Base-by-base conservation (phyloP, 2,797 vertebrate genomes). In the Gymnodraco acuticeps region DNA sequence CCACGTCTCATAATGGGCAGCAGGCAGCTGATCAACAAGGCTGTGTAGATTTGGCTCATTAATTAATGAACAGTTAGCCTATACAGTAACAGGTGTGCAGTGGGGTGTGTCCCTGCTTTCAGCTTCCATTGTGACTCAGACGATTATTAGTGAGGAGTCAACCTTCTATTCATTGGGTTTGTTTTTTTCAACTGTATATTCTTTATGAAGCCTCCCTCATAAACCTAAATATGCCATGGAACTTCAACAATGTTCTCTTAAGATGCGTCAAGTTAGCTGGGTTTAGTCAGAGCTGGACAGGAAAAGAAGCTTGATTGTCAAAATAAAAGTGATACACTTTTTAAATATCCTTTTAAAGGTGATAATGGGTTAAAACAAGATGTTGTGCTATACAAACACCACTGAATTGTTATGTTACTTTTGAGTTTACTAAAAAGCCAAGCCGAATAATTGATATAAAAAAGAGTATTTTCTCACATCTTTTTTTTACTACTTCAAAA, bases 261-360 rank as follows among this genome's bases (percentile, higher is more conserved):
- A 15, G 5, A 31, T 16, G 41, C 48, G 56, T 60, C 47, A 77
- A 70, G 56, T 14, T 47, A 61, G 42, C 23, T 3, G 0, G 1
- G 0, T 3, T 78, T 11, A 75, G 63, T 53, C 59, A 27, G 42
- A 23, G 48, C 61, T 64, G 43, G 20, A 47, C 70, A 48, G 77
- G 80, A 75, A 80, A 0, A 9, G 17, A 17, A 19, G 5, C 1
- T 13, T 9, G n/a, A 19, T 12, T 0, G 52, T 12, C 27, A 59
- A 53, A 70, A 58, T 45, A 74, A 63, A 52, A 75, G 51, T 17
- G 10, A 19, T 45, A 45, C 70, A 33, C 9, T 0, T 20, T 50
- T 58, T 19, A 0, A 55, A 20, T 10, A 45, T 1, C 10, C 0
- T 43, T 38, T 38, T 38, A 38, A 38, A 38, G 33, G 33, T 43